Evolutionary conservation across 2,113 vertebrate species (phyloP), one percentile per base, ranked within the genome.

Genomic region (Lophura nycthemera): DNA sequence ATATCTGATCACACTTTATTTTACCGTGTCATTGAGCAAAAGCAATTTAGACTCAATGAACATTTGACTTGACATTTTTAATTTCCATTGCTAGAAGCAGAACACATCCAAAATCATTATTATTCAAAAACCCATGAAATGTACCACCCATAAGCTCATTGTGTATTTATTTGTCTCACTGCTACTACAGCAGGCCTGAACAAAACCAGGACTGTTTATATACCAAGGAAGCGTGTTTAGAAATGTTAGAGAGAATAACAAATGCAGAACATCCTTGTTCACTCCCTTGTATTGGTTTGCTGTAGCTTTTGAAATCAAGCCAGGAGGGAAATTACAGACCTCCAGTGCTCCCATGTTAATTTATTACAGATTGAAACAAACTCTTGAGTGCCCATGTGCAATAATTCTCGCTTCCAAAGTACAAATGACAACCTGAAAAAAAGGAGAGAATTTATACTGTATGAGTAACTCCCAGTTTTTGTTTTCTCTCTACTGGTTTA

Each of bases 401-500:
- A 64, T 85, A 80, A 86, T 84, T 40, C 21, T 32, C 56, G 76
- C 42, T 95, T 96, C 77, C 1, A 5, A 96, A 96, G 87, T 40
- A 43, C 71, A 21, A 1, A 1, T 0, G 0, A 74, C 77, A 89
- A 92, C 15, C 24, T 63, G 34, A 79, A 19, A 59, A n/a, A 57
- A 57, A 30, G 2, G 25, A 32, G 30, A 66, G 85, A 57, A 83
- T 77, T 84, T 95, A 40, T 79, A 89, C 77, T 95, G 54, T 34
- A 9, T 34, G 16, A 83, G 45, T 82, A 71, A 27, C 81, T 96
- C n/a, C 92, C 90, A 92, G 83, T 56, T 93, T 87, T 50, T 69
- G 34, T 87, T 96, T 96, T 95, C 43, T 82, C 14, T 71, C 73
- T 76, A 88, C 79, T 88, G 65, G 34, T 88, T 89, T 83, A 34